Base-by-base conservation (phyloP, 2,888 invertebrate genomes). In the Allacma fusca region DNA sequence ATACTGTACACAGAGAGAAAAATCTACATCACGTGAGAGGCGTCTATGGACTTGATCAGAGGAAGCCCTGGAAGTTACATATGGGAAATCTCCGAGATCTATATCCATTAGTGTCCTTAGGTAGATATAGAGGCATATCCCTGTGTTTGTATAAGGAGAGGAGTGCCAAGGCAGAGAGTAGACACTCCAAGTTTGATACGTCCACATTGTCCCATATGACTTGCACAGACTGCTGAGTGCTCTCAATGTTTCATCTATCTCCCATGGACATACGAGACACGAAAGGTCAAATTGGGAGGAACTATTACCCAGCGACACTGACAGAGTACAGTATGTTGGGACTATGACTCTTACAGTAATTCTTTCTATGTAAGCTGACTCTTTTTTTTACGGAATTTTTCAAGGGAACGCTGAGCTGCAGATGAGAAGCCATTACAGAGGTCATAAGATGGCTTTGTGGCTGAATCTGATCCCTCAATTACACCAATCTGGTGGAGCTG, bases 371-470 rank as follows among this genome's bases (percentile, higher is more conserved):
- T 50, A 50, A 50, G 50, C 50, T 62, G 12, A 24, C 62, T 62
- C 62, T 23, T 26, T 65, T 28, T 65, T 72, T 21, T 70, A 23
- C 24, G 50, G 50, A 65, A 65, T 57, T 72, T 72, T 72, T 75
- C n/a, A 40, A 83, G 82, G 82, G 75, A 79, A 74, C 68, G 85
- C 85, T 82, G 86, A 87, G 71, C 87, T 87, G 13, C 85, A 86
- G 83, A 91, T 94, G 88, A 92, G 91, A 86, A 93, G 93, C 85
- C 95, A 95, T 88, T 95, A 95, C 88, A 90, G 94, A 29, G 94
- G 94, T 0, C 94, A 94, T 88, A 94, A 95, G 88, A 92, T 95
- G 91, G 94, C 95, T 76, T 90, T 95, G 80, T 96, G 95, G 96
- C 87, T 95, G 84, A 94, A 94, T 85, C 89, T 95, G 75, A 92